Evolutionary conservation across 2,888 invertebrate genomes (phyloP), one percentile per base, ranked within the genome.

Genomic region (Scelioninae gen. 2): DNA sequence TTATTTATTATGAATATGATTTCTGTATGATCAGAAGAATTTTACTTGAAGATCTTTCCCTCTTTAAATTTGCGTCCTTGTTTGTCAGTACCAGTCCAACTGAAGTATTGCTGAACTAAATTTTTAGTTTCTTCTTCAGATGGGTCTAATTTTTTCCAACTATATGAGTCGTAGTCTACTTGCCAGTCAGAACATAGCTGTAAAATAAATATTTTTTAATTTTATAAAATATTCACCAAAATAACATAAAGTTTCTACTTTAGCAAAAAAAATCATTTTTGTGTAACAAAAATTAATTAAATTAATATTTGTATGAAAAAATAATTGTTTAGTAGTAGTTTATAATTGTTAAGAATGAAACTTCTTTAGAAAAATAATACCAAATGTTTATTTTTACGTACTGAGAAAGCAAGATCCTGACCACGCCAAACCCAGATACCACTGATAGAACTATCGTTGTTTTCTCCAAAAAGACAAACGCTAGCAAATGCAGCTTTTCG

Each of bases 371-470:
- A n/a, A n/a, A n/a, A n/a, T n/a, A n/a, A n/a, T n/a, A n/a, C n/a
- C n/a, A n/a, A n/a, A n/a, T n/a, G n/a, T n/a, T n/a, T 22, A 22
- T 22, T 22, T 22, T 22, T 60, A 81, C 87, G 82, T 85, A 94
- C 92, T 77, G 89, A 84, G 83, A 99, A 99, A 79, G 94, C 98
- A 64, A 99, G 91, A 16, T 96, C 94, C 57, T 95, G 96, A 13
- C 98, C 98, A 86, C 94, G 93, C 98, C 98, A 99, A 79, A 98
- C 92, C 98, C 98, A 99, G 83, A 99, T 89, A 74, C 98, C 99
- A 41, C 96, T 96, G 87, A 99, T 98, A 82, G 92, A 90, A 85
- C 94, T 96, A 88, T 97, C 90, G 87, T 96, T 93, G 88, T 98
- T 96, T 55, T 90, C 90, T 19, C 99, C 98, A 87, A 98, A 98